A percentile compares a stretch with the other conserved stretches of the same genome.
phyloP scores from a whole-genome alignment of 2,888 invertebrate species.

The Coremacera marginata region DNA sequence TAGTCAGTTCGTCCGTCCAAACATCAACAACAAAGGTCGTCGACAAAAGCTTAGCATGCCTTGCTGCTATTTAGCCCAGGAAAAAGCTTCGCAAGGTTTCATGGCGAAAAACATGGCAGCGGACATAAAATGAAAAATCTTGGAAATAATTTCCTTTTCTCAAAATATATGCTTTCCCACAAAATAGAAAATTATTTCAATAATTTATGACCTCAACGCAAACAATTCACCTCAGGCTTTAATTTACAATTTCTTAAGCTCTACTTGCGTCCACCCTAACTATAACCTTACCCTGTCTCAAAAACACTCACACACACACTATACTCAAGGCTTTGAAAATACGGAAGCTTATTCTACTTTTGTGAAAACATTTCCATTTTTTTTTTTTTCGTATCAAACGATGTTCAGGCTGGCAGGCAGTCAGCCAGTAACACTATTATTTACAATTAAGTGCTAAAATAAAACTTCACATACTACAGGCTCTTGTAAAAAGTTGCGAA shows the following conservation, averaged over 20 bases:
- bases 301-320: background rate
- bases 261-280: background rate
- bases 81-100: background rate
- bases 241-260: constrained; percentile 4
- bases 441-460: constrained; percentile 21
- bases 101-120: background rate
- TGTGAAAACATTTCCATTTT: background rate
- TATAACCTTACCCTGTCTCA: background rate
- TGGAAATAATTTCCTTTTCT: background rate
- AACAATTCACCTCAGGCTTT: background rate
- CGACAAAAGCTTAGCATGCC: background rate
- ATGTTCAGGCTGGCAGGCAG: background rate
- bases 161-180: background rate
- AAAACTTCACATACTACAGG: constrained; percentile 19
- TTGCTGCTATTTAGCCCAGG: no score
- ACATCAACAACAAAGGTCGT: background rate
- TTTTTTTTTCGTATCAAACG: background rate
- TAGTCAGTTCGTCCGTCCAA: background rate
- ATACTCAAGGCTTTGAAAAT: background rate
- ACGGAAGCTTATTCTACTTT: background rate
- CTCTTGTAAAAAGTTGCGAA: background rate
- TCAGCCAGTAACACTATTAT: constrained; percentile 15
- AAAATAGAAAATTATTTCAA: constrained; percentile 33
- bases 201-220: constrained; percentile 32
- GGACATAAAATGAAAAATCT: background rate